Evolutionary conservation across 2,888 invertebrate genomes (phyloP), one percentile per base, ranked within the genome.

Genomic region (Andrena dorsata): DNA sequence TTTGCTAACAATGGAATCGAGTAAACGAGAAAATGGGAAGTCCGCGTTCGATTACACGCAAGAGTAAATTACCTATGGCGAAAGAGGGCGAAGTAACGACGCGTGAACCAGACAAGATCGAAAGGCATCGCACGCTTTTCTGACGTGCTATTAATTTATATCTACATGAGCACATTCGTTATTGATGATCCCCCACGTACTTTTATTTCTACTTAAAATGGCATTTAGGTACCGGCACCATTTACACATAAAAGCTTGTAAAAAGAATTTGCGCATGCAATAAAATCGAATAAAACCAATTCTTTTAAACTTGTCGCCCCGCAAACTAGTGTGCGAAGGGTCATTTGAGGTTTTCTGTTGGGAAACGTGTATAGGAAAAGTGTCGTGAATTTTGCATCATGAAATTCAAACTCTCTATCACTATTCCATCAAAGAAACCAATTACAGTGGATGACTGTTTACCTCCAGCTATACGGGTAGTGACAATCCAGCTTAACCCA

Each of bases 171-270:
- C 35, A 53, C 51, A 60, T 35, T 64, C 76, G 8, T 60, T 53
- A n/a, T 26, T 41, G 32, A 28, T 26, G 58, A 16, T 26, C 69
- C 58, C 56, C 47, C 16, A 58, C 30, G 63, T n/a, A 26, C 71
- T 10, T 76, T 32, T 69, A 69, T 70, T 82, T 69, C 23, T 72
- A 69, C 35, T 82, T 73, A 20, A 76, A 82, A n/a, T 30, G 68
- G 63, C 63, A 26, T 81, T 75, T 71, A 82, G 76, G 81, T 82
- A 81, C 63, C 53, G 66, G 30, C 68, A 28, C 68, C 35, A 71
- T 81, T 41, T 72, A 23, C 63, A 68, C 65, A 41, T 58, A 23
- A 56, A 26, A 20, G 10, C 32, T 49, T 20, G 10, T 10, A 35
- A 35, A 35, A 35, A 10, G 7, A 35, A 35, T 35, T 35, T 35